These are phyloP conservation scores for Oligia strigilis DNA, from an alignment of 2,888 invertebrate genomes.

Conservation along the genomic window DNA sequence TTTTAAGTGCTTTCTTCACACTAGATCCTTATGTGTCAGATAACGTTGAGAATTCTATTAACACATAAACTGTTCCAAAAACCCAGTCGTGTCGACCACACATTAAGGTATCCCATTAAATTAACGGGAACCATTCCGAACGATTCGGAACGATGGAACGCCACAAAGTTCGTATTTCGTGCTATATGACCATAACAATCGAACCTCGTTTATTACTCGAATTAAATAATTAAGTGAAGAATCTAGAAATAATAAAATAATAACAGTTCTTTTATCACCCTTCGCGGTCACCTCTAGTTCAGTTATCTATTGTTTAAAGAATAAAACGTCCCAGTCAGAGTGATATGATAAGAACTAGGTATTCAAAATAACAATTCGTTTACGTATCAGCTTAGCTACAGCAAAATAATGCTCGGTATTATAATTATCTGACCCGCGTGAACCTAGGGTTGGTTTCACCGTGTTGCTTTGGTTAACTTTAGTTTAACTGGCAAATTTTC, in stretches of 20 bases:
- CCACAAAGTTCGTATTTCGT: slow-evolving; percentile 77
- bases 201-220: slow-evolving; percentile 78
- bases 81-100: slow-evolving; percentile 84
- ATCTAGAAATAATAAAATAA: slow-evolving; percentile 66
- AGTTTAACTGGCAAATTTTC: slow-evolving; percentile 14
- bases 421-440: slow-evolving; percentile 79
- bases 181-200: slow-evolving; percentile 82
- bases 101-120: slow-evolving; percentile 84
- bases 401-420: slow-evolving; percentile 74
- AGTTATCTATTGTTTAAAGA: slow-evolving; percentile 63
- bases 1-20: slow-evolving; percentile 46
- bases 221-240: slow-evolving; percentile 78
- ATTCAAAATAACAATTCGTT: slow-evolving; percentile 75
- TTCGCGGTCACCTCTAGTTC: slow-evolving; percentile 60
- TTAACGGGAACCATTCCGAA: slow-evolving; percentile 80
- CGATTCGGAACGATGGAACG: slow-evolving; percentile 71
- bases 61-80: slow-evolving; percentile 66
- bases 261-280: slow-evolving; percentile 61
- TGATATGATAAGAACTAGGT: slow-evolving; percentile 70
- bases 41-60: slow-evolving; percentile 61
- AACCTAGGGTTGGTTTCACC: slow-evolving; percentile 68
- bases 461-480: slow-evolving; percentile 28
- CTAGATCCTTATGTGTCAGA: slow-evolving; percentile 51
- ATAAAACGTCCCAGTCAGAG: slow-evolving; percentile 46
- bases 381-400: slow-evolving; percentile 73